Base-by-base conservation (phyloP, 2,113 vertebrate species). In the Barbus barbus region DNA sequence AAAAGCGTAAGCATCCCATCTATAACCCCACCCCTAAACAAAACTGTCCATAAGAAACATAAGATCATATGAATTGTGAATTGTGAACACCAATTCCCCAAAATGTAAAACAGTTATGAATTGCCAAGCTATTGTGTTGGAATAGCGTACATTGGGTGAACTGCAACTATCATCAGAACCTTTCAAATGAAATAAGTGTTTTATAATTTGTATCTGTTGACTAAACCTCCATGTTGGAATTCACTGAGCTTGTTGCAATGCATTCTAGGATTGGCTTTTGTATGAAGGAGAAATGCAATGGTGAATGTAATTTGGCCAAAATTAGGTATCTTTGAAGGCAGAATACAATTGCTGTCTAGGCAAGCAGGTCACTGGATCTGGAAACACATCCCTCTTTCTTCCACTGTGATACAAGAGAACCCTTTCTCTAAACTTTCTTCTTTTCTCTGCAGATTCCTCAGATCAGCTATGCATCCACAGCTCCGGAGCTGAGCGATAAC, bases 381-480 rank as follows among this genome's bases (percentile, higher is more conserved):
- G 28, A 36, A 69, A 9, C 36, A 11, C 24, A 90, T 31, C 76
- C 74, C 38, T 65, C 26, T 74, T 77, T 84, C 60, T 69, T 71
- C 83, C 60, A 38, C 78, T 44, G 51, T 80, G 74, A 78, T 58
- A 20, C 26, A 16, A 31, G 36, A 48, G 13, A 24, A 72, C 18
- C 33, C 31, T 65, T 26, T 13, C 65, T 82, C 85, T 4, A 33
- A 84, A 56, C 26, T 61, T 86, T 86, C 87, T 92, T 51, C 48
- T 51, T 5, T 80, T 90, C 4, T 85, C 92, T 90, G 51, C 92
- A 99, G 98, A 99, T 99, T 94, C 98, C 98, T 92, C 98, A 99
- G 95, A 95, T 99, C 94, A 99, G 98, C 96, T 99, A 99, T 92
- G 98, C 98, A 91, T 99, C 98, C 87, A 99, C 98, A 22, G 98